Evolutionary conservation across 2,797 vertebrate species (phyloP).

Genomic region (Clarias laeviceps): DNA sequence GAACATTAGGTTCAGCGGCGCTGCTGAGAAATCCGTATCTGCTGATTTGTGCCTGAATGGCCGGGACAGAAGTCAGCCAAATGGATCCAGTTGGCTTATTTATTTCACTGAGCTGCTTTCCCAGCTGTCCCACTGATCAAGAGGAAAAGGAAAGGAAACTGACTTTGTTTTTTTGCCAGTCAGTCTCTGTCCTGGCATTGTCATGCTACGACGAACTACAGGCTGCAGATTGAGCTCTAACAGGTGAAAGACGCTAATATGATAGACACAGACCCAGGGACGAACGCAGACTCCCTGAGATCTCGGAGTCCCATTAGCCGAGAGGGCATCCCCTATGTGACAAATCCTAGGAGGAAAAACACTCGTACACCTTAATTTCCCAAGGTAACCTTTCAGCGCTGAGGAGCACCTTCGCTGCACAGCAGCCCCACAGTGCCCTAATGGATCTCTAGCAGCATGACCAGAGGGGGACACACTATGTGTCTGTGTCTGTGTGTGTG

Average conservation of each 20-base stretch:
- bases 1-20: not conserved
- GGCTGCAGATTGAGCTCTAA: constrained; percentile 40
- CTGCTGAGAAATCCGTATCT: constrained; percentile 12
- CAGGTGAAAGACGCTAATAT: constrained; percentile 38
- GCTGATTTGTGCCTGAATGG: constrained; percentile 1
- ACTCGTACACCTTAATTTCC: constrained; percentile 50
- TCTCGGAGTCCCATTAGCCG: constrained; percentile 1
- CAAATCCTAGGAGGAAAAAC: constrained; percentile 19
- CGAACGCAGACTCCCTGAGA: constrained; percentile 4
- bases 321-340: constrained; percentile 26
- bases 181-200: not conserved
- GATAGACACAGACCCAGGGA: constrained; percentile 6
- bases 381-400: constrained; percentile 44
- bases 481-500: not conserved
- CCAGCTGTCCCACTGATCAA: constrained; percentile 55
- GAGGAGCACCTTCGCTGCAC: constrained; percentile 26
- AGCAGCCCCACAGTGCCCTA: constrained; percentile 32
- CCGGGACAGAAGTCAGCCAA: constrained; percentile 22
- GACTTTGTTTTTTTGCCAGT: not conserved
- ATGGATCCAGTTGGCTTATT: constrained; percentile 57
- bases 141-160: constrained; percentile 12
- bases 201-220: constrained; percentile 26
- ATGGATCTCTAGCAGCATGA: constrained; percentile 36
- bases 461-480: constrained; percentile 11
- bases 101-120: constrained; percentile 52